Percentiles rank a stretch among this genome's conserved stretches.
Conservation (phyloP, 2,888 invertebrate genomes). For the Phengaris alcon region DNA sequence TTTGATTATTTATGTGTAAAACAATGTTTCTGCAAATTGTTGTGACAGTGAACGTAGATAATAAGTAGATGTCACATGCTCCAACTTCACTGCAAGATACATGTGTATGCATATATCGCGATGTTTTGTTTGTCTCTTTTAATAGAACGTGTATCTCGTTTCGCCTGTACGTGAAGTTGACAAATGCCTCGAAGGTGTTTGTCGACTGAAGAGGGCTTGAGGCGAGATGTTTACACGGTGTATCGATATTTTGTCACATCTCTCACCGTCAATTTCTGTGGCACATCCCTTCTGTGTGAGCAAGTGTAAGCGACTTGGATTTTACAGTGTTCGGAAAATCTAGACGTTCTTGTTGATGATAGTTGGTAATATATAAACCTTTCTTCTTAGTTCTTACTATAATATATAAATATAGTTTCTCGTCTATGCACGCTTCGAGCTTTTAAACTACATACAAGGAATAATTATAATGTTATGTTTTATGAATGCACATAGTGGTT, state of each 20-base stretch:
- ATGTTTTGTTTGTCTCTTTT: constrained; percentile 28
- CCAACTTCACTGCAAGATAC: not conserved
- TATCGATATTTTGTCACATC: constrained; percentile 19
- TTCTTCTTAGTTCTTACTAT: too few relatives aligned
- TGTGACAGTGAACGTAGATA: not conserved
- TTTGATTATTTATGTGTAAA: not conserved
- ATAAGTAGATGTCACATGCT: not conserved
- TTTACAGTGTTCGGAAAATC: not conserved
- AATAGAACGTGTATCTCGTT: constrained; percentile 31
- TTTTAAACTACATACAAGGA: too few relatives aligned
- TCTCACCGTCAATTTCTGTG: not conserved
- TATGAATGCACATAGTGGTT: too few relatives aligned
- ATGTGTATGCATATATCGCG: not conserved
- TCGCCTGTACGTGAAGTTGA: constrained; percentile 50
- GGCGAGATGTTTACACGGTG: constrained; percentile 38
- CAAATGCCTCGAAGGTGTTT: constrained; percentile 63
- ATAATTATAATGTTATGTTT: too few relatives aligned
- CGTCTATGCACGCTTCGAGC: not conserved
- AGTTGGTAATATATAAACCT: not conserved
- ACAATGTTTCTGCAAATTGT: not conserved
- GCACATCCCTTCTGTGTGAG: not conserved
- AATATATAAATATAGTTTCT: not conserved
- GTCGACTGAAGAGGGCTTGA: constrained; percentile 42
- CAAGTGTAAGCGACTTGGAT: not conserved
- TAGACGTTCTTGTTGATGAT: not conserved